These are phyloP conservation scores for Trogon melanurus DNA, from an alignment of 2,113 vertebrate species.

Conservation along the genomic window DNA sequence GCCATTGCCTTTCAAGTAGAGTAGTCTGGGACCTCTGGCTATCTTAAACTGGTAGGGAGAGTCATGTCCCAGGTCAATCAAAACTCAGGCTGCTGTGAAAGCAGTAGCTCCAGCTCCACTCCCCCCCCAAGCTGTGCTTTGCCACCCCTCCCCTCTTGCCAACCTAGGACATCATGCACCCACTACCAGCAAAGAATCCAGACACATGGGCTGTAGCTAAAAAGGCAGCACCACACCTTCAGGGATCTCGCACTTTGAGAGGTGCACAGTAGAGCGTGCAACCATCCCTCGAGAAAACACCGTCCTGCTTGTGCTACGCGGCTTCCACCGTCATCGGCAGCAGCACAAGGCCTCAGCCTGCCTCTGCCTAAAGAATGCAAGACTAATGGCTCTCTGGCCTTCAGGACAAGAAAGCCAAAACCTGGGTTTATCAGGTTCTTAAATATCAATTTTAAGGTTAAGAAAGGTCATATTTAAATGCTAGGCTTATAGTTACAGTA, in stretches of 20 bases:
- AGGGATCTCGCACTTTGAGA: not conserved
- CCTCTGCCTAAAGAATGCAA: not conserved
- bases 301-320: accelerated
- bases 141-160: not conserved
- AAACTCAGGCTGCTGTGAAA: not conserved
- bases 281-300: not conserved
- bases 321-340: accelerated
- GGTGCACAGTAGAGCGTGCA: accelerated
- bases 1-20: not conserved
- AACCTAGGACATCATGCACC: accelerated
- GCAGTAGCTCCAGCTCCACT: not conserved
- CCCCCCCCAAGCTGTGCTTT: accelerated
- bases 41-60: not conserved
- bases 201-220: not conserved
- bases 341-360: not conserved
- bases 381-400: not conserved
- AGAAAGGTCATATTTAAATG: not conserved
- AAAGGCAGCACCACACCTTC: not conserved
- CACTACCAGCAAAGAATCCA: not conserved
- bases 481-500: not conserved
- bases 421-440: not conserved
- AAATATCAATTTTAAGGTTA: not conserved
- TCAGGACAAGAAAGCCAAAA: not conserved
- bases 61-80: not conserved
- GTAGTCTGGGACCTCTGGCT: not conserved